These are phyloP conservation scores for Megaceryle torquata DNA, from an alignment of 2,113 vertebrate species.

Conservation along the genomic window DNA sequence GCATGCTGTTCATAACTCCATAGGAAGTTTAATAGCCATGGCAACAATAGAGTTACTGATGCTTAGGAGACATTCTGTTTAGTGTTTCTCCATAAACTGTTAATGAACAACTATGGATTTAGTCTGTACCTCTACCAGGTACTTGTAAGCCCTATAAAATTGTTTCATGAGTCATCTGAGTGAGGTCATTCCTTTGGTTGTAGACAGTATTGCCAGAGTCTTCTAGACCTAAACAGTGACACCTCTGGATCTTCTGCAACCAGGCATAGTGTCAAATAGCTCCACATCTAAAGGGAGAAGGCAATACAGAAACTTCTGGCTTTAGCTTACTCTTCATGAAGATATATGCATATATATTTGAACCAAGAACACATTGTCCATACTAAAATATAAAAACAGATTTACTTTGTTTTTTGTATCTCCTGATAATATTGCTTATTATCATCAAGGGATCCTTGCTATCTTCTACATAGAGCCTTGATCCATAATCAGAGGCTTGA, in stretches of 20 bases:
- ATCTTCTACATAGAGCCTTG: background rate
- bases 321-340: background rate
- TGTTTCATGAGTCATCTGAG: accelerated
- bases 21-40: background rate
- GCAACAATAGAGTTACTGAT: background rate
- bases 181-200: background rate
- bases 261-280: background rate
- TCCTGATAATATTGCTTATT: background rate
- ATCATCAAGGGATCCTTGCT: background rate
- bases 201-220: background rate
- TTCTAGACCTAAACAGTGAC: background rate
- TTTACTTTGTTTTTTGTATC: background rate
- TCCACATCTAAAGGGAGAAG: background rate
- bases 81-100: background rate
- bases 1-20: background rate
- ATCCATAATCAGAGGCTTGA: background rate
- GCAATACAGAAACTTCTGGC: background rate
- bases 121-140: background rate
- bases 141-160: background rate
- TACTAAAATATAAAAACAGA: background rate
- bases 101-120: background rate
- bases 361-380: background rate
- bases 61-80: background rate
- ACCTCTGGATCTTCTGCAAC: background rate
- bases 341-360: background rate